Percentiles rank a stretch among this genome's conserved stretches.
phyloP scores from a whole-genome alignment of 2,797 vertebrate genomes.

The Pelodytes ibericus region DNA sequence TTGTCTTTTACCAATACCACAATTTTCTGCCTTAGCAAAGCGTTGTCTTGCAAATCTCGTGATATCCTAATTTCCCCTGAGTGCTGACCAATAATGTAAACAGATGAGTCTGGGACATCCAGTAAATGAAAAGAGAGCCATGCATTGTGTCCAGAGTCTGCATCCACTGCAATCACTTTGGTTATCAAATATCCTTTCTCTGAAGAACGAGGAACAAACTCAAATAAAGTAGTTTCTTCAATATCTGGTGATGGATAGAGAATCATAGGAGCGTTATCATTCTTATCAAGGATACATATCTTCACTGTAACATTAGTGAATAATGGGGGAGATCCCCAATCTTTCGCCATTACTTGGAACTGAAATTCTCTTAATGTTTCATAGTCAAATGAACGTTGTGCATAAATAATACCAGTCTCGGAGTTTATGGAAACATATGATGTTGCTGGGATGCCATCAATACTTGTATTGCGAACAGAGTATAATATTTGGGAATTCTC shows the following conservation, averaged over 20 bases:
- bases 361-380: slow-evolving; percentile 87
- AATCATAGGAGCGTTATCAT: slow-evolving; percentile 88
- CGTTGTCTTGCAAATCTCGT: background rate
- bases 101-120: slow-evolving; percentile 80
- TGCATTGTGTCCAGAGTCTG: slow-evolving; percentile 92
- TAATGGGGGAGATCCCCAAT: slow-evolving; percentile 79
- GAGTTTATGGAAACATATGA: slow-evolving; percentile 83
- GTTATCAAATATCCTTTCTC: slow-evolving; percentile 82
- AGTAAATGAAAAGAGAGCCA: slow-evolving; percentile 89
- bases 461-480: slow-evolving; percentile 10
- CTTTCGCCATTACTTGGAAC: slow-evolving; percentile 84
- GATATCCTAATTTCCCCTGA: slow-evolving; percentile 53
- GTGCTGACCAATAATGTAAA: slow-evolving; percentile 82
- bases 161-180: slow-evolving; percentile 90
- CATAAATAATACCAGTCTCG: slow-evolving; percentile 86
- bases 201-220: slow-evolving; percentile 76
- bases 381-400: slow-evolving; percentile 90
- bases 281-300: slow-evolving; percentile 89
- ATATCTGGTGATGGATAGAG: slow-evolving; percentile 78
- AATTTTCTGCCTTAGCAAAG: slow-evolving; percentile 71
- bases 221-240: slow-evolving; percentile 75
- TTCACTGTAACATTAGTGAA: slow-evolving; percentile 85
- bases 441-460: slow-evolving; percentile 22
- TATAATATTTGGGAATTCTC: slow-evolving; percentile 15
- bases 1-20: slow-evolving; percentile 75